Base-by-base conservation (phyloP, 53 echinoderm and acorn worm species). In the Apostichopus leukothele region DNA sequence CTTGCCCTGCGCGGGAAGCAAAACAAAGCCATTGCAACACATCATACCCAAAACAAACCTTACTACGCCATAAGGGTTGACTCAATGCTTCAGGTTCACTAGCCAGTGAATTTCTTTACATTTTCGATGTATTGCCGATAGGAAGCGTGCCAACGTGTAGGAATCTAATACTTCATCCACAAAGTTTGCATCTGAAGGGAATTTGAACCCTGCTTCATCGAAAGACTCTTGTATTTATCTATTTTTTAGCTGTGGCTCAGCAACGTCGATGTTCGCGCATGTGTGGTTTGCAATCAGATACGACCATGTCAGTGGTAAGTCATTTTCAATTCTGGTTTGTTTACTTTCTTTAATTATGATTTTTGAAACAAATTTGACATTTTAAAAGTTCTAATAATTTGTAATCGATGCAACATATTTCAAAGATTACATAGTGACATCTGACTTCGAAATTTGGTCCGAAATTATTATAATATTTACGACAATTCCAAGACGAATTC, bases 231-330 rank as follows among this genome's bases (percentile, higher is more conserved):
- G 57, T 63, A 85, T 85, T 85, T 67, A 67, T 18, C 66, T 25
- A 67, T 85, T 50, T 85, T 85, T 85, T 85, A 39, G 85, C 85
- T 27, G 85, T 85, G 68, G 66, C 26, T 54, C 23, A 74, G 18
- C 21, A n/a, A 51, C 74, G n/a, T 87, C 53, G 75, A 87, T 75
- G 88, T 87, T 87, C 88, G 74, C 88, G 88, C 90, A 96, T 96
- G 96, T 94, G 96, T 96, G 90, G 92, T 86, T 94, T 94, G 96
- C 93, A 92, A 66, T 90, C 94, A 86, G 93, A 94, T 86, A 91
- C 94, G 84, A 94, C 91, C 78, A 96, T 96, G 96, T 96, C 96
- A 66, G 96, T 96, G 94, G 96, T 96, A 89, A 88, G 96, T 93
- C 53, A 68, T 50, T 88, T 7, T 51, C 13, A 16, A 81, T 13